These are phyloP conservation scores for Chymomyza amoena DNA, from an alignment of 2,888 invertebrate genomes.

Conservation along the genomic window DNA sequence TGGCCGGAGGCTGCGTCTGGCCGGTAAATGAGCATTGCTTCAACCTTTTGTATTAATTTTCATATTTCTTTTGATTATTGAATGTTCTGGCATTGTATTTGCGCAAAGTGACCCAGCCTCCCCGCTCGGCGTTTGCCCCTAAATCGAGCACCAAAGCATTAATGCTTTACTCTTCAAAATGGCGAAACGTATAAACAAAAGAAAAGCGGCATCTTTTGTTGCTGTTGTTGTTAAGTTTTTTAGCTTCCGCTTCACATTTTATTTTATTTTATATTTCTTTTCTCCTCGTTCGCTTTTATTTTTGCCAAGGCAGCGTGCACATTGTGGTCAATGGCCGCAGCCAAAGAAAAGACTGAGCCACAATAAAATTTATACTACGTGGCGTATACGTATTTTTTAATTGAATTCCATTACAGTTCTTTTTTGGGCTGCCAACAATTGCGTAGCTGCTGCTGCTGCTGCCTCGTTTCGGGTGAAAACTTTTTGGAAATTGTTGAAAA, in stretches of 20 bases:
- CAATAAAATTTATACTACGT: slow-evolving; percentile 37
- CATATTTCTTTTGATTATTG: slow-evolving; percentile 58
- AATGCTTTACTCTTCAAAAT: slow-evolving; percentile 39
- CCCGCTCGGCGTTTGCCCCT: neutral
- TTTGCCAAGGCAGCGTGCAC: neutral
- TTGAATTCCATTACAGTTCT: slow-evolving; percentile 55
- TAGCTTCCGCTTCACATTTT: slow-evolving; percentile 47
- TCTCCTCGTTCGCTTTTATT: neutral
- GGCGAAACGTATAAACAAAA: slow-evolving; percentile 60
- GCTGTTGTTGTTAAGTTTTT: slow-evolving; percentile 19
- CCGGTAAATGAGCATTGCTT: neutral
- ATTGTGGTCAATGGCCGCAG: slow-evolving; percentile 32
- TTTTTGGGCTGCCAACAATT: slow-evolving; percentile 19
- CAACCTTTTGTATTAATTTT: slow-evolving; percentile 63
- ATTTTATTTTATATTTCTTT: slow-evolving; percentile 25
- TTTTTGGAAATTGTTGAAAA: slow-evolving; percentile 33
- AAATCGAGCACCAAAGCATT: neutral
- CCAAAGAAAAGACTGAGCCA: neutral
- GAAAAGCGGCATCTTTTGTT: slow-evolving; percentile 31
- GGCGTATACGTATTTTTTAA: slow-evolving; percentile 33
- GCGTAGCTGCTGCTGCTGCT: slow-evolving; percentile 6
- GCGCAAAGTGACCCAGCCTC: neutral
- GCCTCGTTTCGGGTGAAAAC: slow-evolving; percentile 12
- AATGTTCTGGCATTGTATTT: slow-evolving; percentile 31
- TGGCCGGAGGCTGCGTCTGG: slow-evolving; percentile 21